Conservation (phyloP, 2,888 invertebrate species). For the Trissonchulus sp. region DNA sequence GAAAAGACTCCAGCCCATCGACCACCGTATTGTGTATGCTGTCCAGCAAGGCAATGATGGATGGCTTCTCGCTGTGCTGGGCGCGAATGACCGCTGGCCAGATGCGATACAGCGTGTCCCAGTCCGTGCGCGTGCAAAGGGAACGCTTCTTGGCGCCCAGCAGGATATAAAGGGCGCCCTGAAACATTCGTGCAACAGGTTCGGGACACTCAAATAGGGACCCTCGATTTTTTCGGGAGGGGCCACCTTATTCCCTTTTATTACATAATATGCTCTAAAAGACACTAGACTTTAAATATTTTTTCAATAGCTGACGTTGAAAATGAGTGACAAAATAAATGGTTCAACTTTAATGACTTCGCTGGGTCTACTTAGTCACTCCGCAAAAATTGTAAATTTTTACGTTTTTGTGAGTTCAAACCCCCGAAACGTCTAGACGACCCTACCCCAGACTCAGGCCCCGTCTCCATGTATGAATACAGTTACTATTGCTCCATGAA, state of each 20-base stretch:
- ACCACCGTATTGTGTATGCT: conserved; percentile 53
- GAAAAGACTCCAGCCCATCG: conserved; percentile 46
- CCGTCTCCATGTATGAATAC: too few relatives aligned
- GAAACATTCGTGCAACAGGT: conserved; percentile 32
- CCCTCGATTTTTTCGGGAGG: neutral
- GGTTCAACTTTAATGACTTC: too few relatives aligned
- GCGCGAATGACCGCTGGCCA: conserved; percentile 70
- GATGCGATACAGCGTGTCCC: conserved; percentile 65
- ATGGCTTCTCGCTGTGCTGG: conserved; percentile 74
- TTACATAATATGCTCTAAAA: neutral
- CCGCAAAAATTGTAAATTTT: too few relatives aligned
- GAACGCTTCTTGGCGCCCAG: conserved; percentile 64
- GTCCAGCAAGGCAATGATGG: conserved; percentile 55
- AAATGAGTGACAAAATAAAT: too few relatives aligned
- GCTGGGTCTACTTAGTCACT: too few relatives aligned
- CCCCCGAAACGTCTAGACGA: too few relatives aligned
- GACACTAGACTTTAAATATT: neutral
- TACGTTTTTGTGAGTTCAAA: too few relatives aligned
- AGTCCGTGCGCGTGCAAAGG: conserved; percentile 67
- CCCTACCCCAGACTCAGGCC: too few relatives aligned
- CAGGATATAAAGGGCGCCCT: conserved; percentile 71
- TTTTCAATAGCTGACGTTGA: too few relatives aligned
- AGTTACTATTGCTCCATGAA: too few relatives aligned
- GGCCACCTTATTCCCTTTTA: neutral
- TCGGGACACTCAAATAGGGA: neutral